Evolutionary conservation across 2,113 vertebrate species (phyloP), one percentile per base, ranked within the genome.

Genomic region (Erythrolamprus reginae): DNA sequence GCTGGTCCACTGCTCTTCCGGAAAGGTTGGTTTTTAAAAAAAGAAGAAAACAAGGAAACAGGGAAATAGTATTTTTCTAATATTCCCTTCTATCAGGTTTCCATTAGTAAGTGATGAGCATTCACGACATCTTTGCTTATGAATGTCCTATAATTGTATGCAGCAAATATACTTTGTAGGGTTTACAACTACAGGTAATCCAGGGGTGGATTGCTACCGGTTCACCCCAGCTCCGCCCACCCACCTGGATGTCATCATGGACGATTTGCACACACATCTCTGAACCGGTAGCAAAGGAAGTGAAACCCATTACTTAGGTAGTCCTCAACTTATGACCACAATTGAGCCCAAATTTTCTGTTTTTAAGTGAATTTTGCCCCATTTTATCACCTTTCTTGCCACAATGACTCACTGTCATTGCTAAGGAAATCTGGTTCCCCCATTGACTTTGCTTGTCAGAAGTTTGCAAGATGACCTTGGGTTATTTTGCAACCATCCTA

Each of bases 1-100:
- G 82, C 98, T 42, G 97, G 96, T 28, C 95, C 93, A 0, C 47
- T 97, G 92, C 58, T 98, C 92, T 99, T 98, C 94, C 50, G 47
- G 82, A 96, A 97, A 95, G 95, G 95, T 97, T 65, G 56, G 3
- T 58, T 87, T 52, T n/a, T n/a, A n/a, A 45, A 45, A 45, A 45
- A 45, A 38, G 45, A 90, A 92, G 5, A 5, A 50, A 51, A 86
- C 90, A 58, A 33, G 10, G 2, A 2, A 21, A 50, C 17, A 5
- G 91, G 90, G 93, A 9, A 52, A 28, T 12, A 52, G 23, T 53
- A 24, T 48, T 52, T 17, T 33, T 77, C 17, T 38, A 38, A 17
- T 77, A 21, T 77, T 38, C 33, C 1, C 70, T 17, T 77, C 6
- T 38, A 77, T 13, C 61, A 38, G 9, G 21, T 48, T 58, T 56